Conservation (phyloP, 2,888 invertebrate genomes). For the Drosophila setosimentum region DNA sequence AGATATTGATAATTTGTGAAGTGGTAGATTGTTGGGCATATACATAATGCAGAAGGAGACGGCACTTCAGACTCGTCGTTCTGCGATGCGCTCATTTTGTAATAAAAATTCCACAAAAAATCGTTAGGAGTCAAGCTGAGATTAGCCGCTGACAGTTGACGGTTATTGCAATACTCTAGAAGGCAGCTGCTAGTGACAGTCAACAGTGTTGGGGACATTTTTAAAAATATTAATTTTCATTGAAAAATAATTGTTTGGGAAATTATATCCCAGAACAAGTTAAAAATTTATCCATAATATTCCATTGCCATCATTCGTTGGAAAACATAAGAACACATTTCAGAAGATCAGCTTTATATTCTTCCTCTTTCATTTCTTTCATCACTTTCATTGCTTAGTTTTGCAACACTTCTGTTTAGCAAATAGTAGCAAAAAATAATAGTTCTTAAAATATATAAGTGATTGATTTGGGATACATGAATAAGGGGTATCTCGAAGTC, state of each 20-base stretch:
- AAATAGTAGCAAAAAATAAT: background rate
- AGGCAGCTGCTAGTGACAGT: background rate
- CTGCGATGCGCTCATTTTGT: constrained; percentile 25
- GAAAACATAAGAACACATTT: background rate
- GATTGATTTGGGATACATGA: background rate
- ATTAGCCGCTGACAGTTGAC: constrained; percentile 12
- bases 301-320: too few species aligned
- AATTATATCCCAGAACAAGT: background rate
- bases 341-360: background rate
- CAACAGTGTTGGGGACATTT: background rate
- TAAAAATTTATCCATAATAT: background rate
- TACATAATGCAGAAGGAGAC: constrained; percentile 25
- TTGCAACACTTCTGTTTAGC: fast-evolving
- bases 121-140: constrained; percentile 17
- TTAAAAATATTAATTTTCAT: background rate
- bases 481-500: background rate
- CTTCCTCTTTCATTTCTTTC: background rate
- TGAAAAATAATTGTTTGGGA: background rate
- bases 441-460: background rate
- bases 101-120: constrained; percentile 65
- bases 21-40: constrained; percentile 21
- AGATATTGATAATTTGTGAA: constrained; percentile 27
- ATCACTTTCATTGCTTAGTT: too few species aligned
- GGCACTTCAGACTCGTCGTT: constrained; percentile 23
- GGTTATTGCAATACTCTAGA: constrained; percentile 3